A percentile compares a stretch with the other conserved stretches of the same genome.
Conservation (phyloP, 2,113 vertebrate genomes). For the Centropus bengalensis region DNA sequence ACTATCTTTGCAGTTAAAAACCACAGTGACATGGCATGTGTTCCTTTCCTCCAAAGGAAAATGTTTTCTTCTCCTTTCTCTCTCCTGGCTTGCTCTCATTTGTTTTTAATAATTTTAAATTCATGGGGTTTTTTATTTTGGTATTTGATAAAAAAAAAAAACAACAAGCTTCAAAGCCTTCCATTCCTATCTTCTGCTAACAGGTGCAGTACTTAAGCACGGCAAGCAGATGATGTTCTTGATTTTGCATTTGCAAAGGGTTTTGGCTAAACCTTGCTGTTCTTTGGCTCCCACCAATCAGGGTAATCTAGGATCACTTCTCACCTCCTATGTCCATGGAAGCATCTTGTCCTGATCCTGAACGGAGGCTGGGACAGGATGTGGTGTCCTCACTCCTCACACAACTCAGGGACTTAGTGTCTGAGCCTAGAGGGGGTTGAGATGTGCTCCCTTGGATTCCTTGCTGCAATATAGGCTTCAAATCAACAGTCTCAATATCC, state of each 20-base stretch:
- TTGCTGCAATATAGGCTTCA: not conserved
- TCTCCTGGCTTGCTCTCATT: not conserved
- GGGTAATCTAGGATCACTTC: not conserved
- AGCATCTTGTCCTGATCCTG: fast-evolving
- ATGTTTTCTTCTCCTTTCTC: not conserved
- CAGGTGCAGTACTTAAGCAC: not conserved
- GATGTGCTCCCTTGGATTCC: not conserved
- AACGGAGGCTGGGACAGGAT: not conserved
- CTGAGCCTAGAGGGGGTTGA: not conserved
- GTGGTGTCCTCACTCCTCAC: not conserved
- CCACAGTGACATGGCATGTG: not conserved
- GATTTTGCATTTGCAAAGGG: not conserved
- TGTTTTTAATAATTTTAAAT: not conserved
- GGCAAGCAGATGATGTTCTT: not conserved
- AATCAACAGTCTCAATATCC: not conserved
- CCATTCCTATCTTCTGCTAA: not conserved
- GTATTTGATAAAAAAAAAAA: not conserved
- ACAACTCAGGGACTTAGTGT: not conserved
- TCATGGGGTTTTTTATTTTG: not conserved
- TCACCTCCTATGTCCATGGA: not conserved
- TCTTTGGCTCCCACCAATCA: not conserved
- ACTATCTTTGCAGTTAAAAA: not conserved
- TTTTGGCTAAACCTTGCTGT: not conserved
- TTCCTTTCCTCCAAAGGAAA: not conserved
- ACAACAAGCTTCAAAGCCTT: not conserved